Evolutionary conservation across 1,140 invertebrate species (phyloP).

Genomic region (Himalopsyche phryganea): DNA sequence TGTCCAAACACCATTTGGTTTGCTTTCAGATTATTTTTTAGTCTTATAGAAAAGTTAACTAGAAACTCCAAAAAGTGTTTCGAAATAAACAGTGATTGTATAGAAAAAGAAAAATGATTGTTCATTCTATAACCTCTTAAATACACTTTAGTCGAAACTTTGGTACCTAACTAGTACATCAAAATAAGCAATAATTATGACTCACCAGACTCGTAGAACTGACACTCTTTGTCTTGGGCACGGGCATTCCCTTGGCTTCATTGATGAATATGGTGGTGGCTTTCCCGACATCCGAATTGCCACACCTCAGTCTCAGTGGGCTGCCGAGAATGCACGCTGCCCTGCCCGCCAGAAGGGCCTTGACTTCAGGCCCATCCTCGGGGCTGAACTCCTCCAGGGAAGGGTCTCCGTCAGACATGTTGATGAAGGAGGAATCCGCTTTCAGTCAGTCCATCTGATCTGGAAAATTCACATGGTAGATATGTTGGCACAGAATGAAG

Average conservation of each 20-base stretch:
- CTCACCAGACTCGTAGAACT: background rate
- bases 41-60: too few relatives aligned
- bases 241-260: constrained; percentile 5
- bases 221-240: background rate
- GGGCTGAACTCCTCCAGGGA: constrained; percentile 51
- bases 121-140: too few relatives aligned
- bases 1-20: too few relatives aligned
- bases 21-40: too few relatives aligned
- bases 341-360: constrained; percentile 8
- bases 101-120: too few relatives aligned
- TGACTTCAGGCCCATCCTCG: constrained; percentile 40
- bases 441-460: constrained; percentile 3
- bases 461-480: too few relatives aligned
- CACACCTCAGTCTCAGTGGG: constrained; percentile 40
- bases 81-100: too few relatives aligned
- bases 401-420: constrained; percentile 52
- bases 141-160: too few relatives aligned
- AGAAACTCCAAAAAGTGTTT: too few relatives aligned
- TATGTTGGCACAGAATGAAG: too few relatives aligned
- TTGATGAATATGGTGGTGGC: constrained; percentile 41
- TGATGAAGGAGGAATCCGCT: background rate
- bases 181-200: too few relatives aligned
- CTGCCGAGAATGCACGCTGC: constrained; percentile 25
- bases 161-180: too few relatives aligned
- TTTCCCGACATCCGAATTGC: constrained; percentile 30